Evolutionary conservation across 1,140 invertebrate genomes (phyloP).

Genomic region (Drosophila mauritiana): DNA sequence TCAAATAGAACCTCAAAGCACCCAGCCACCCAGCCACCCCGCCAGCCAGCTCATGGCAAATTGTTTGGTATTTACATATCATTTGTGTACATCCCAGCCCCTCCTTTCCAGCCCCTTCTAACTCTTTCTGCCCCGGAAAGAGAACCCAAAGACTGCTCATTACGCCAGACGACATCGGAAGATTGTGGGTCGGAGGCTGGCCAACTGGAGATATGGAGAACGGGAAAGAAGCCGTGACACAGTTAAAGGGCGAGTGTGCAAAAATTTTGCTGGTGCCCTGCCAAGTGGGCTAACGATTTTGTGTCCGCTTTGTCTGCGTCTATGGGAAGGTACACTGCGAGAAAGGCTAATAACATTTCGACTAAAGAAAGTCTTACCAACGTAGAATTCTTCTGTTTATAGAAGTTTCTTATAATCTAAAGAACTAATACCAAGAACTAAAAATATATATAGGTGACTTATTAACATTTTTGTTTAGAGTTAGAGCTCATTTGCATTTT

Average conservation of each 20-base stretch:
- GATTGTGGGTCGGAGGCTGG: slow-evolving; percentile 9
- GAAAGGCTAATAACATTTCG: neutral
- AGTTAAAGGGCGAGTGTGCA: slow-evolving; percentile 51
- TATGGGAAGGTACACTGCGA: slow-evolving; percentile 21
- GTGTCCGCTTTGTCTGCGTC: slow-evolving; percentile 46
- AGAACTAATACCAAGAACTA: too few species aligned
- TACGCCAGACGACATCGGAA: slow-evolving; percentile 41
- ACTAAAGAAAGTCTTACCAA: too few species aligned
- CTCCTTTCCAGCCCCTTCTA: slow-evolving; percentile 27
- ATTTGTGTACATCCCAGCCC: slow-evolving; percentile 53
- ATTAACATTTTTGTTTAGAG: too few species aligned
- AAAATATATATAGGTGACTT: too few species aligned
- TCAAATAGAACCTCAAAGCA: slow-evolving; percentile 57
- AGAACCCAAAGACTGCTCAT: slow-evolving; percentile 35
- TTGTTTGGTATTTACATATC: slow-evolving; percentile 80
- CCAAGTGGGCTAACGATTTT: slow-evolving; percentile 82
- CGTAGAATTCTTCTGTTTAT: too few species aligned
- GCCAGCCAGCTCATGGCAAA: slow-evolving; percentile 53
- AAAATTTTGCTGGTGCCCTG: slow-evolving; percentile 69
- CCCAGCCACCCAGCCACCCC: neutral
- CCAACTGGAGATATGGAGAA: slow-evolving; percentile 11
- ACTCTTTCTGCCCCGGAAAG: too few species aligned
- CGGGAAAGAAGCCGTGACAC: slow-evolving; percentile 52
- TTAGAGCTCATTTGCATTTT: too few species aligned
- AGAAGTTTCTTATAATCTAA: too few species aligned